phyloP scores from a whole-genome alignment of 2,888 invertebrate species.

The Myathropa florea region DNA sequence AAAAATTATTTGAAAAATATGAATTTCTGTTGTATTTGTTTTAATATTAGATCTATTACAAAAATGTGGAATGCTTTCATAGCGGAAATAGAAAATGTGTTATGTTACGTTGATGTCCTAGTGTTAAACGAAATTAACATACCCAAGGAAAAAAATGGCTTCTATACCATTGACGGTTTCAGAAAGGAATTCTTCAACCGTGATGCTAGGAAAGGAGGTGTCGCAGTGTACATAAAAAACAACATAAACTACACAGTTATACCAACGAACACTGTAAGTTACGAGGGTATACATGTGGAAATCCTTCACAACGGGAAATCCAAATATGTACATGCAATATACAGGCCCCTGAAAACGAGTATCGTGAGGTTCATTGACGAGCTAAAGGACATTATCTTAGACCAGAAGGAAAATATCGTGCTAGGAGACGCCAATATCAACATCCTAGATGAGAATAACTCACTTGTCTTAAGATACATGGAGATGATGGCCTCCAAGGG shows the following conservation, averaged over 20 bases:
- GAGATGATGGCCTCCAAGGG: slow-evolving; percentile 24
- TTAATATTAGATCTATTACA: slow-evolving; percentile 19
- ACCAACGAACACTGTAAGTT: slow-evolving; percentile 10
- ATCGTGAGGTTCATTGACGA: slow-evolving; percentile 16
- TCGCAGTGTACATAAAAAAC: slow-evolving; percentile 25
- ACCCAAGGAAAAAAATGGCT: not conserved
- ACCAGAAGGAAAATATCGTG: slow-evolving; percentile 12
- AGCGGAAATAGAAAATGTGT: slow-evolving; percentile 8
- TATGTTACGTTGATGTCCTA: not conserved
- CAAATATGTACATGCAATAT: slow-evolving; percentile 32
- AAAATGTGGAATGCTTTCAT: slow-evolving; percentile 9
- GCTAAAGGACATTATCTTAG: not conserved
- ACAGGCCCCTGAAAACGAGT: slow-evolving; percentile 1
- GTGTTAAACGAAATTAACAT: slow-evolving; percentile 9
- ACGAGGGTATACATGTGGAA: slow-evolving; percentile 33
- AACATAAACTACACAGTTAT: slow-evolving; percentile 19
- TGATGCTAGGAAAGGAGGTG: slow-evolving; percentile 20
- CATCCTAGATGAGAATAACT: not conserved
- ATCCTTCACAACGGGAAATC: not conserved
- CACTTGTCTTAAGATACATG: slow-evolving; percentile 11
- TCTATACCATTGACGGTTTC: too few relatives aligned
- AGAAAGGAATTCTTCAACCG: slow-evolving; percentile 20
- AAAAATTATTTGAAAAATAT: not conserved
- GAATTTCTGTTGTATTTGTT: slow-evolving; percentile 14
- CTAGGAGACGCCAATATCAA: slow-evolving; percentile 25